A percentile compares a stretch with the other conserved stretches of the same genome.
Evolutionary conservation across 2,888 invertebrate genomes (phyloP).

Genomic region (Mayetiola destructor): DNA sequence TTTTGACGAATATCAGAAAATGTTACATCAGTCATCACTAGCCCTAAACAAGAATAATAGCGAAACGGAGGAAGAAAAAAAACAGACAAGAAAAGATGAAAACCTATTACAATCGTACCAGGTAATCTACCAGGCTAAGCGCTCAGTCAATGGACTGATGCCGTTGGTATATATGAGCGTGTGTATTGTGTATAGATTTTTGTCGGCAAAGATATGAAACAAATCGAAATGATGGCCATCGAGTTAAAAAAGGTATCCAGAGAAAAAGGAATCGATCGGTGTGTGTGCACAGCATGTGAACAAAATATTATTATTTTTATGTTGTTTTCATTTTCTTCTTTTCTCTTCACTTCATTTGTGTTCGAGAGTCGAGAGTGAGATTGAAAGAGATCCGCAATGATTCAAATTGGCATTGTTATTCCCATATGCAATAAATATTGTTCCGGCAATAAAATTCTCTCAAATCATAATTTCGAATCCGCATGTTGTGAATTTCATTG

Average conservation of each 20-base stretch:
- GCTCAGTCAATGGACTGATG: no score
- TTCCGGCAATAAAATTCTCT: neutral
- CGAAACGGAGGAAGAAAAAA: neutral
- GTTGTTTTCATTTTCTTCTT: no score
- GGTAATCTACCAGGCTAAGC: neutral
- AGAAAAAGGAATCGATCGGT: neutral
- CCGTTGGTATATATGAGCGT: neutral
- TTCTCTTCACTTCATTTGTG: no score
- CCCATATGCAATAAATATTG: slow-evolving; percentile 1
- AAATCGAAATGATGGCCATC: slow-evolving; percentile 4
- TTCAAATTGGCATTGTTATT: slow-evolving; percentile 1
- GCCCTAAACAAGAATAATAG: no score
- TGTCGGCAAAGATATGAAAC: slow-evolving; percentile 1
- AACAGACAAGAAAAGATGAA: neutral
- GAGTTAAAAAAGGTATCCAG: neutral
- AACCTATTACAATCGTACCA: neutral
- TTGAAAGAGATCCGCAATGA: neutral
- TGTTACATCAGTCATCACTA: no score
- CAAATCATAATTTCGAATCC: no score
- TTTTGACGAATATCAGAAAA: no score
- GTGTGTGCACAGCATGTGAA: slow-evolving; percentile 1
- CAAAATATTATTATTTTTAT: neutral
- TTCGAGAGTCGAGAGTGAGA: neutral
- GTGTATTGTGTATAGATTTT: neutral
- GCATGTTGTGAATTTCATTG: neutral